Base-by-base conservation (phyloP, 2,888 invertebrate species). In the Horisme vitalbata region DNA sequence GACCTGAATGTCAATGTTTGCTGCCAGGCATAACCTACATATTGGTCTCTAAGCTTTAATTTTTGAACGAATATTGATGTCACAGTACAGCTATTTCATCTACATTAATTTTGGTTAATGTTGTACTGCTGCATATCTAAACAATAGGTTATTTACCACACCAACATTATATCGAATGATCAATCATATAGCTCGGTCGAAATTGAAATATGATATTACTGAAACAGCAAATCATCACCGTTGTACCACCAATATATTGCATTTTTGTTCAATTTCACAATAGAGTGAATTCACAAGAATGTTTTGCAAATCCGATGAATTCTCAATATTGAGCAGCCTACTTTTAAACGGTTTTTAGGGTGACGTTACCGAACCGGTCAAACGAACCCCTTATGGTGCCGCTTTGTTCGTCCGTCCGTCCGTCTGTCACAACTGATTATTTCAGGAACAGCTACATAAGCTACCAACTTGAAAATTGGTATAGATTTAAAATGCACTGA, bases 111-210 rank as follows among this genome's bases (percentile, higher is more conserved):
- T 75, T 75, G 48, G 61, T 63, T 59, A 68, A 69, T 70, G 59
- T 47, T 36, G 11, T 28, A 15, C 8, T 10, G 5, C 9, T 21
- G 8, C 43, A 47, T 37, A 24, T 12, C 8, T 37, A 68, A 59
- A 81, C 73, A 81, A 78, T 79, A 47, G 66, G 45, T 68, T 59
- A 74, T 78, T 71, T 75, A 66, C 56, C 53, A 51, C 59, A 52
- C 59, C 55, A 65, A 41, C 49, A 55, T 55, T 53, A 53, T 54
- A 52, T 59, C 46, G 55, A 57, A 57, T 57, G 45, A 71, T 71
- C 53, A 57, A 44, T 62, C 55, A 64, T 71, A 65, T 67, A 57
- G 54, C 57, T 65, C 35, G n/a, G n/a, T n/a, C n/a, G 41, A 61
- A 69, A 59, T 59, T 65, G 59, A 63, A 65, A 70, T 56, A 60